Base-by-base conservation (phyloP, 2,888 invertebrate species). In the Chromoteleia sp. region DNA sequence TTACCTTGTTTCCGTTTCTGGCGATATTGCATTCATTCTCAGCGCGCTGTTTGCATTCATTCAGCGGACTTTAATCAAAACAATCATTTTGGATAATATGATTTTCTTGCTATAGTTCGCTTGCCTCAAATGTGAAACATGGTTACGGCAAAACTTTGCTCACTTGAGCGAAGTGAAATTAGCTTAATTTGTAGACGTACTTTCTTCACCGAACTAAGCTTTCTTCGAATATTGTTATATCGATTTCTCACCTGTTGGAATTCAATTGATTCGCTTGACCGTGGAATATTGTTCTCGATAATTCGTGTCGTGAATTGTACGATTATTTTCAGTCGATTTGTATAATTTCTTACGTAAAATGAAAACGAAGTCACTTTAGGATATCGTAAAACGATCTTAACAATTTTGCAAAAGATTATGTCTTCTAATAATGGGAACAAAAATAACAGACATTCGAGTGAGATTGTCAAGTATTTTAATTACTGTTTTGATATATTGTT, bases 141-240 rank as follows among this genome's bases (percentile, higher is more conserved):
- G 6, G n/a, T 45, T 45, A 10, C 1, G 21, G n/a, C 21, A 6
- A 21, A 45, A 10, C 21, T 45, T 45, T 45, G 21, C 10, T 10
- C 33, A 21, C 45, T 45, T 21, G 21, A 21, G n/a, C n/a, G n/a
- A 29, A 25, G 29, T 8, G 29, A 50, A 50, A 50, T 50, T 39
- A 29, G n/a, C 17, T 25, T 29, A 12, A 50, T 25, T 45, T 21
- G 21, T 1, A 8, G 29, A 12, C 0, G 14, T 25, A 25, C 6
- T 12, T 29, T 12, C 50, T 50, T 50, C 8, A 50, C 29, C 15
- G 2, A 50, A 12, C 12, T 29, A 25, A 50, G 29, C 12, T 14
- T 50, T 50, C 50, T 29, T 25, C 6, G 50, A 50, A 50, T 15
- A 29, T 50, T 14, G 29, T 50, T 50, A 50, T 21, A 50, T 50